These are phyloP conservation scores for Anthopleura xanthogrammica DNA, from an alignment of 92 coral and sea anemone species.

Conservation along the genomic window DNA sequence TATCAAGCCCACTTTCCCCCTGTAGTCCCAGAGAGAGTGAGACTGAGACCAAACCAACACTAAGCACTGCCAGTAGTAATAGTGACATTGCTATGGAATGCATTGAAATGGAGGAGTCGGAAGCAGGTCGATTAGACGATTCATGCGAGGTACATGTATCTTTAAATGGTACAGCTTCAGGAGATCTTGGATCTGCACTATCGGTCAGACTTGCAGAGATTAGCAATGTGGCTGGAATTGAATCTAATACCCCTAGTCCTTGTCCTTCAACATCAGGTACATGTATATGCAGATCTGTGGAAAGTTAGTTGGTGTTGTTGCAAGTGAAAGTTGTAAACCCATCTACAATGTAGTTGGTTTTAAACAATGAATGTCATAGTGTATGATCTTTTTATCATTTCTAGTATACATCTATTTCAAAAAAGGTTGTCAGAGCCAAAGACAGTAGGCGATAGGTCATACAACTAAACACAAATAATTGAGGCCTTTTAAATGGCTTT, in stretches of 20 bases:
- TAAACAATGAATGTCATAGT: too few relatives aligned
- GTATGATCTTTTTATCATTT: too few relatives aligned
- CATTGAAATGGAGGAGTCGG: constrained; percentile 42
- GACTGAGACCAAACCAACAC: constrained; percentile 56
- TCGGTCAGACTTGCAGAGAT: constrained; percentile 58
- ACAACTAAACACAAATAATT: too few relatives aligned
- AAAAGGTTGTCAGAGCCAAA: too few relatives aligned
- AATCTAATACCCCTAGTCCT: constrained; percentile 77
- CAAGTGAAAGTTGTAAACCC: background rate
- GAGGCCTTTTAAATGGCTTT: too few relatives aligned
- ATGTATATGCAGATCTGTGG: background rate
- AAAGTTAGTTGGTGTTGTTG: too few relatives aligned
- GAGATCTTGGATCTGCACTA: constrained; percentile 23
- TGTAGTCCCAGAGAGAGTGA: constrained; percentile 75
- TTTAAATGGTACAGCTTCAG: constrained; percentile 17
- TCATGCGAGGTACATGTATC: constrained; percentile 9
- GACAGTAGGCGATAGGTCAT: too few relatives aligned
- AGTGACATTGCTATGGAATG: constrained; percentile 60
- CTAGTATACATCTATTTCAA: too few relatives aligned
- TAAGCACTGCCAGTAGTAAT: constrained; percentile 73
- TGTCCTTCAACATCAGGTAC: constrained; percentile 91
- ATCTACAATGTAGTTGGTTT: too few relatives aligned
- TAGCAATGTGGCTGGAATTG: constrained; percentile 49
- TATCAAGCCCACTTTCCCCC: constrained; percentile 76
- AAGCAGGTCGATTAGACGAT: constrained; percentile 24